A percentile compares a stretch with the other conserved stretches of the same genome.
phyloP scores from a whole-genome alignment of 2,797 vertebrate genomes.

The Parauchenoglanis ngamensis region DNA sequence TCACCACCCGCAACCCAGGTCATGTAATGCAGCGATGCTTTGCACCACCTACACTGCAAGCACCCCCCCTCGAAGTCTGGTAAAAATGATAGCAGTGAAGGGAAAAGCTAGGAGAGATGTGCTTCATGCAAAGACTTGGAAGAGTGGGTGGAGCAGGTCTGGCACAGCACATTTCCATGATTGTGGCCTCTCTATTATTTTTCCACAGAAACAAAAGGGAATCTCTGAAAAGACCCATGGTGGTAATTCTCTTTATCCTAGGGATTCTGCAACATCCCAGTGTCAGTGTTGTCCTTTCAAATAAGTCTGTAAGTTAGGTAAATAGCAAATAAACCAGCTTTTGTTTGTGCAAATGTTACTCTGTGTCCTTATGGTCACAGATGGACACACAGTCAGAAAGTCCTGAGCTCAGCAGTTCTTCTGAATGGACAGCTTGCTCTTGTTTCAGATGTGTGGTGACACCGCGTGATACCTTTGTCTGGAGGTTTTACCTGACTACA shows the following conservation, averaged over 20 bases:
- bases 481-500: constrained; percentile 36
- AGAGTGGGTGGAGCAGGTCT: constrained; percentile 49
- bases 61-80: neutral
- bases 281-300: constrained; percentile 21
- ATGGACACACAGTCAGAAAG: constrained; percentile 26
- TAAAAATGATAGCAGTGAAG: constrained; percentile 21
- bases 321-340: constrained; percentile 36
- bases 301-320: constrained; percentile 30
- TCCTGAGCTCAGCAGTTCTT: constrained; percentile 31
- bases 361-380: constrained; percentile 36
- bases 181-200: constrained; percentile 55
- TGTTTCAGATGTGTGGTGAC: constrained; percentile 38
- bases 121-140: constrained; percentile 54
- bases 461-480: constrained; percentile 40
- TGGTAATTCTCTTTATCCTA: constrained; percentile 37
- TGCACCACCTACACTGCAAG: neutral
- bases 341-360: constrained; percentile 37
- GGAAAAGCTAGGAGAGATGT: constrained; percentile 47
- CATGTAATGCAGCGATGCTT: constrained; percentile 24
- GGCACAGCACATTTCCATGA: constrained; percentile 48
- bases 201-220: constrained; percentile 55
- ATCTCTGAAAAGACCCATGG: constrained; percentile 39
- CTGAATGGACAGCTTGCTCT: constrained; percentile 28
- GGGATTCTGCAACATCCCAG: constrained; percentile 47
- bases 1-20: constrained; percentile 47